Evolutionary conservation across 2,888 invertebrate genomes (phyloP).

Genomic region (Tetragnatha montana): DNA sequence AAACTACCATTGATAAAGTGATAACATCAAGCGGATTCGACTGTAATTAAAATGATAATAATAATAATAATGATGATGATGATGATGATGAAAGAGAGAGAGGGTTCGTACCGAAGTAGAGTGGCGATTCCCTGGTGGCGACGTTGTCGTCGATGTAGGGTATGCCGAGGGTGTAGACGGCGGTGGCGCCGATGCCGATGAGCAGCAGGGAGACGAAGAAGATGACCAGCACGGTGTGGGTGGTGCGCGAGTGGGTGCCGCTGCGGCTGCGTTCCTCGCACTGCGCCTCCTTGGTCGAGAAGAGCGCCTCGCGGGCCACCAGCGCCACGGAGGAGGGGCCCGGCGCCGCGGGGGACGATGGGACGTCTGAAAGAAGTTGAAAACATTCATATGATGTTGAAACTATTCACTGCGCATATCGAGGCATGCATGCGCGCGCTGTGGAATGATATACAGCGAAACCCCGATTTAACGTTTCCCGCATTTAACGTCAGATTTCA

Average conservation of each 20-base stretch:
- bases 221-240: conserved; percentile 84
- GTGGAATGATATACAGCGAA: too few relatives aligned
- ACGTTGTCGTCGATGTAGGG: conserved; percentile 96
- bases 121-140: conserved; percentile 91
- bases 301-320: background rate
- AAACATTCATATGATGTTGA: background rate
- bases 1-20: too few relatives aligned
- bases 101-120: conserved; percentile 87
- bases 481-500: too few relatives aligned
- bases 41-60: too few relatives aligned
- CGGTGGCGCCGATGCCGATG: conserved; percentile 94
- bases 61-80: background rate
- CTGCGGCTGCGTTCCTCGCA: conserved; percentile 57
- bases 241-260: conserved; percentile 68
- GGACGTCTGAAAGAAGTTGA: conserved; percentile 18
- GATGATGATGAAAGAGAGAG: background rate
- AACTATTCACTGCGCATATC: too few relatives aligned
- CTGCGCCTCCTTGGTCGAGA: conserved; percentile 6
- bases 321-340: background rate
- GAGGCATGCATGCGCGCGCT: too few relatives aligned
- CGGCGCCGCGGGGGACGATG: conserved; percentile 2
- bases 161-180: conserved; percentile 92
- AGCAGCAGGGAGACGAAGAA: conserved; percentile 91
- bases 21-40: too few relatives aligned
- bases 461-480: too few relatives aligned